These are phyloP conservation scores for Mayetiola destructor DNA, from an alignment of 2,888 invertebrate genomes.

Conservation along the genomic window DNA sequence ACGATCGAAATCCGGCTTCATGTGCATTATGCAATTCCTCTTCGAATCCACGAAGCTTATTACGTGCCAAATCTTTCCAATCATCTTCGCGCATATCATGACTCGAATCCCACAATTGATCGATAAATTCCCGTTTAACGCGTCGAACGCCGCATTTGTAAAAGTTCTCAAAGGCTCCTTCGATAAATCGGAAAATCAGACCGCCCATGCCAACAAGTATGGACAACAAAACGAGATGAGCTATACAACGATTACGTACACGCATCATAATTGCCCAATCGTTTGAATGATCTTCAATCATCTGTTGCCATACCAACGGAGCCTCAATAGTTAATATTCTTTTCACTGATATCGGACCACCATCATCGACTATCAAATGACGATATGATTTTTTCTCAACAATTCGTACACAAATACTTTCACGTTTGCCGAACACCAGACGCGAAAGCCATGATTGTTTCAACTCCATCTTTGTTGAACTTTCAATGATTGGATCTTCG, in stretches of 20 bases:
- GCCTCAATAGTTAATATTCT: slow-evolving; percentile 36
- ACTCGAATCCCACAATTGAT: slow-evolving; percentile 66
- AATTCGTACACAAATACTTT: slow-evolving; percentile 21
- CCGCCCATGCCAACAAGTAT: slow-evolving; percentile 67
- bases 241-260: slow-evolving; percentile 50
- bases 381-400: slow-evolving; percentile 24
- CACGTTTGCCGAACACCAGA: slow-evolving; percentile 17
- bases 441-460: neutral
- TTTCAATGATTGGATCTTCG: no score
- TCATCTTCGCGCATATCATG: slow-evolving; percentile 74
- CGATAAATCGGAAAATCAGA: slow-evolving; percentile 63
- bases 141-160: slow-evolving; percentile 79
- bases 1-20: slow-evolving; percentile 68
- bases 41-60: slow-evolving; percentile 69
- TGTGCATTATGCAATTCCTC: slow-evolving; percentile 70
- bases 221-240: slow-evolving; percentile 51
- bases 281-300: slow-evolving; percentile 42
- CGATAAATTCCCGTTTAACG: slow-evolving; percentile 74
- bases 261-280: slow-evolving; percentile 42
- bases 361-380: slow-evolving; percentile 15
- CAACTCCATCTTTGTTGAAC: no score
- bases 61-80: slow-evolving; percentile 75
- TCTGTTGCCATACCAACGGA: slow-evolving; percentile 41
- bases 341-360: slow-evolving; percentile 26
- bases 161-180: slow-evolving; percentile 71